A percentile compares a stretch with the other conserved stretches of the same genome.
Evolutionary conservation across 2,113 vertebrate species (phyloP).

Genomic region (Lycocorax pyrrhopterus): DNA sequence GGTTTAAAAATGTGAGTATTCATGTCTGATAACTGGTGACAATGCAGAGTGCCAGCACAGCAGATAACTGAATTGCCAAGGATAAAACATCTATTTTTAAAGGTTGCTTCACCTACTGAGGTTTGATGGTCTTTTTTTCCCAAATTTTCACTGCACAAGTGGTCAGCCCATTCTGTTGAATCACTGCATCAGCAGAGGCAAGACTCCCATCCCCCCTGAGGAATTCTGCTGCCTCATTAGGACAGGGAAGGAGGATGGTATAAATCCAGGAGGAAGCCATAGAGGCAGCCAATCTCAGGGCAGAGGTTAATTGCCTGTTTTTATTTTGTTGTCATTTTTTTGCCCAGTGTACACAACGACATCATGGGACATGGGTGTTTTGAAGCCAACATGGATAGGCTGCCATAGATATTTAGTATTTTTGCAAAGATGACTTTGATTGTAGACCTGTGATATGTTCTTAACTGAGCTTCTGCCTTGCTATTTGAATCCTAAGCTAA

Average conservation of each 20-base stretch:
- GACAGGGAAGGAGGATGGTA: background rate
- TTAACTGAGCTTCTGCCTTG: background rate
- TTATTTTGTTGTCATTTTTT: background rate
- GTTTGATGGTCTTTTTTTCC: background rate
- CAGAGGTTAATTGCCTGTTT: background rate
- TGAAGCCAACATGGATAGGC: background rate
- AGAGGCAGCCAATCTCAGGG: background rate
- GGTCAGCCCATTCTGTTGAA: background rate
- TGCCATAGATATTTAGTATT: background rate
- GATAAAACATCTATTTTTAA: background rate
- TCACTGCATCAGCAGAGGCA: background rate
- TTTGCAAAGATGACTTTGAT: background rate
- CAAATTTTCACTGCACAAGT: background rate
- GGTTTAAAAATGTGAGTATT: background rate
- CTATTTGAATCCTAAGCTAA: background rate
- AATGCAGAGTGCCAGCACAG: background rate
- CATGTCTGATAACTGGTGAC: background rate
- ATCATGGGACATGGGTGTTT: background rate
- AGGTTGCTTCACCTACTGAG: background rate
- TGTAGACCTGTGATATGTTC: background rate
- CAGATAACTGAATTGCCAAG: background rate
- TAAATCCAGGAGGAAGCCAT: background rate
- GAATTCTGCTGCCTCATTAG: background rate
- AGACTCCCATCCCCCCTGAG: accelerated
- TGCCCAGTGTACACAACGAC: background rate